phyloP scores from a whole-genome alignment of 2,113 vertebrate species.

The Hypanus sabinus region DNA sequence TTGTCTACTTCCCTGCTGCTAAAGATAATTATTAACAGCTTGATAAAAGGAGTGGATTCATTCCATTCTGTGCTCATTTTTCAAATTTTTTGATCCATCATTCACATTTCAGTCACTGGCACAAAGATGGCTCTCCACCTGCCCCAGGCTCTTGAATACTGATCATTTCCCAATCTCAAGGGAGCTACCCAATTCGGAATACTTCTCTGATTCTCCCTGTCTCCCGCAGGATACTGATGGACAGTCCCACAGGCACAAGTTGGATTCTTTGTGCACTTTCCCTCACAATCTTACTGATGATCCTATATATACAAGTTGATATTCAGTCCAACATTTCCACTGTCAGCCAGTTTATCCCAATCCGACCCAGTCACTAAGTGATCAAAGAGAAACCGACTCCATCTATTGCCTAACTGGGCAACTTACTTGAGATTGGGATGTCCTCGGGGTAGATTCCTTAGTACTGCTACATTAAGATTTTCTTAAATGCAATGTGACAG shows the following conservation, averaged over 20 bases:
- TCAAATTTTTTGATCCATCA: not conserved
- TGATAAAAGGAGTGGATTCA: not conserved
- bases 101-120: not conserved
- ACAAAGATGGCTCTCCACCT: not conserved
- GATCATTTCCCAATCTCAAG: not conserved
- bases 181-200: no score
- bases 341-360: no score
- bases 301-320: no score
- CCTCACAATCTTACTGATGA: no score
- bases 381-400: not conserved
- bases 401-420: not conserved
- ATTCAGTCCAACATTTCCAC: no score
- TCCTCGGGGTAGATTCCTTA: not conserved
- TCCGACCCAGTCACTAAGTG: no score
- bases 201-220: no score
- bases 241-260: no score
- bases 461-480: not conserved
- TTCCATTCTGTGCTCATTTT: not conserved
- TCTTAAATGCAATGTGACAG: not conserved
- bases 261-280: no score
- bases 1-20: not conserved
- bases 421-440: not conserved
- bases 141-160: not conserved
- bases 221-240: no score
- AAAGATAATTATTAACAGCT: not conserved